Percentiles rank a stretch among this genome's conserved stretches.
These are phyloP conservation scores for Lydus trimaculatus DNA, from an alignment of 2,888 invertebrate genomes.

Conservation along the genomic window DNA sequence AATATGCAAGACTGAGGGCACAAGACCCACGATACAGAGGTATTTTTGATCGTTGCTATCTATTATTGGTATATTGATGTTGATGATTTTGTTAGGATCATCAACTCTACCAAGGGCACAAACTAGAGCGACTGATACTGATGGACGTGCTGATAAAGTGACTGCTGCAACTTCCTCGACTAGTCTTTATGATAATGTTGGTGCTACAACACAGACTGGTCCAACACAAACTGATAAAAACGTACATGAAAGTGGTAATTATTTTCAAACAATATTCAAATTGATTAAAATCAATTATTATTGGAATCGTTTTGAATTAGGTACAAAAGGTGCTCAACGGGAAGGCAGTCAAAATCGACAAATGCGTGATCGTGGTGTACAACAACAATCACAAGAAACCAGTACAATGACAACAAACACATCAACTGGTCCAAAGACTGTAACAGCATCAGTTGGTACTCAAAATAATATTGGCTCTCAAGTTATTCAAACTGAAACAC, in stretches of 20 bases:
- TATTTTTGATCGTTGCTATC: slow-evolving; percentile 35
- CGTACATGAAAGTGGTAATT: slow-evolving; percentile 22
- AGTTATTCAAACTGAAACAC: slow-evolving; percentile 58
- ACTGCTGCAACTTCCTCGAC: slow-evolving; percentile 88
- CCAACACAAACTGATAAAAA: slow-evolving; percentile 53
- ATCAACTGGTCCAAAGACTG: slow-evolving; percentile 69
- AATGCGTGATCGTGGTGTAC: slow-evolving; percentile 60
- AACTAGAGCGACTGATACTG: slow-evolving; percentile 69
- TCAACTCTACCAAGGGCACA: slow-evolving; percentile 85
- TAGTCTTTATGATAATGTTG: slow-evolving; percentile 86
- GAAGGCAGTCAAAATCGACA: slow-evolving; percentile 57
- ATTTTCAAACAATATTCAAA: not conserved
- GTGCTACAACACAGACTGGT: slow-evolving; percentile 57
- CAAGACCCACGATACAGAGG: slow-evolving; percentile 84
- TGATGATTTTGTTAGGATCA: slow-evolving; percentile 66
- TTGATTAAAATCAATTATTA: not conserved
- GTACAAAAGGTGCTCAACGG: slow-evolving; percentile 60
- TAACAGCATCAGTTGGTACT: slow-evolving; percentile 72
- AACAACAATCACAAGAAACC: slow-evolving; percentile 77
- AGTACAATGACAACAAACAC: slow-evolving; percentile 72
- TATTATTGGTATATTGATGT: not conserved
- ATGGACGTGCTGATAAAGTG: slow-evolving; percentile 73
- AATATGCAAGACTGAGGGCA: slow-evolving; percentile 83
- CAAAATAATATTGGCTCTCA: slow-evolving; percentile 75
- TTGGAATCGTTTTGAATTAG: slow-evolving; percentile 29